These are phyloP conservation scores for Vespertilio murinus DNA, from an alignment of 2,797 vertebrate genomes.

Conservation along the genomic window DNA sequence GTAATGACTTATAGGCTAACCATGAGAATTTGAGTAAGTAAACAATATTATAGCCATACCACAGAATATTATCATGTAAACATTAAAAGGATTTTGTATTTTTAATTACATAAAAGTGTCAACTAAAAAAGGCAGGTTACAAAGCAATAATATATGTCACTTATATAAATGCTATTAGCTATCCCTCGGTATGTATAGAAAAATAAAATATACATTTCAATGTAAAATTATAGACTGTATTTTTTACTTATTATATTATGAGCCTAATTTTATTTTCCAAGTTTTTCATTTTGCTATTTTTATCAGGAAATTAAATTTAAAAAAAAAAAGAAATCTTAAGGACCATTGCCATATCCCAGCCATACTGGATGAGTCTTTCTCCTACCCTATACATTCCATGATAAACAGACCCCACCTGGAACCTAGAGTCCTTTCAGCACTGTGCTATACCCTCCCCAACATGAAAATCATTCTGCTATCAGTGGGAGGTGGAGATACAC, in stretches of 20 bases:
- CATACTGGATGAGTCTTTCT: neutral
- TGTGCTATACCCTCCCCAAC: neutral
- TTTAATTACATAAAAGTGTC: neutral
- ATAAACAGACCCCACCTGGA: neutral
- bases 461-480: neutral
- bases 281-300: conserved; percentile 11
- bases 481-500: neutral
- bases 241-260: neutral
- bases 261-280: neutral
- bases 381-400: neutral
- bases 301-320: neutral
- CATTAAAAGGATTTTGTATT: neutral
- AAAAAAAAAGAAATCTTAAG: neutral
- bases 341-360: neutral
- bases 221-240: neutral
- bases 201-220: neutral
- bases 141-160: neutral
- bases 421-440: neutral
- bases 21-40: neutral
- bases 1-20: neutral
- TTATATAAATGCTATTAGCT: neutral
- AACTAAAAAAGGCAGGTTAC: conserved; percentile 18
- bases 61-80: neutral
- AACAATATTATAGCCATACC: neutral
- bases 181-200: neutral